These are phyloP conservation scores for Meganola albula DNA, from an alignment of 2,888 invertebrate species.

Conservation along the genomic window DNA sequence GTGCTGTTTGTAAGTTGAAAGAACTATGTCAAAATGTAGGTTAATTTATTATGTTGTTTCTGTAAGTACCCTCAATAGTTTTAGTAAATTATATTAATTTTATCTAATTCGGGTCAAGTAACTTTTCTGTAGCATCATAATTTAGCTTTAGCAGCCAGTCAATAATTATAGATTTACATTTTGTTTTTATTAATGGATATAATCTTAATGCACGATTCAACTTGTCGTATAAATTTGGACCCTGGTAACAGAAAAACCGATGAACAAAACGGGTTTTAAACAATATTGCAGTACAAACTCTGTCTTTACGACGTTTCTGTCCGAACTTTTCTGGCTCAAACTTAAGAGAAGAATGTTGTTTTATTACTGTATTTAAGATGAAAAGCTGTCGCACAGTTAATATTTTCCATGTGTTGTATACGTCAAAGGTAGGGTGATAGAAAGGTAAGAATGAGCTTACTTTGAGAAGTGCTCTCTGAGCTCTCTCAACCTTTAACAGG, in stretches of 20 bases:
- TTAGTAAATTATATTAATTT: too few relatives aligned
- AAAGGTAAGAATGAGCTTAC: slow-evolving; percentile 2
- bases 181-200: slow-evolving; percentile 2
- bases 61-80: too few relatives aligned
- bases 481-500: background rate
- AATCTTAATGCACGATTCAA: background rate
- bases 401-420: background rate
- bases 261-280: slow-evolving; percentile 2
- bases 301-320: slow-evolving; percentile 1
- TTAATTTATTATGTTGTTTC: too few relatives aligned
- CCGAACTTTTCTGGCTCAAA: background rate
- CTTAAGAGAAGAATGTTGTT: background rate
- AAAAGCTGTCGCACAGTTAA: background rate
- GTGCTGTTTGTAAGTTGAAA: too few relatives aligned
- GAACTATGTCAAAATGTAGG: too few relatives aligned
- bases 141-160: slow-evolving; percentile 1
- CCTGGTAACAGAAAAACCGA: slow-evolving; percentile 5
- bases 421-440: slow-evolving; percentile 2
- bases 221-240: slow-evolving; percentile 2
- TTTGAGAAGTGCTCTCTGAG: slow-evolving; percentile 5
- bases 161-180: background rate
- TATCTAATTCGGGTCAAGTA: too few relatives aligned
- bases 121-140: background rate
- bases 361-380: background rate
- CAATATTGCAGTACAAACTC: slow-evolving; percentile 2